phyloP scores from a whole-genome alignment of 2,888 invertebrate genomes.

The Cerastis rubricosa region DNA sequence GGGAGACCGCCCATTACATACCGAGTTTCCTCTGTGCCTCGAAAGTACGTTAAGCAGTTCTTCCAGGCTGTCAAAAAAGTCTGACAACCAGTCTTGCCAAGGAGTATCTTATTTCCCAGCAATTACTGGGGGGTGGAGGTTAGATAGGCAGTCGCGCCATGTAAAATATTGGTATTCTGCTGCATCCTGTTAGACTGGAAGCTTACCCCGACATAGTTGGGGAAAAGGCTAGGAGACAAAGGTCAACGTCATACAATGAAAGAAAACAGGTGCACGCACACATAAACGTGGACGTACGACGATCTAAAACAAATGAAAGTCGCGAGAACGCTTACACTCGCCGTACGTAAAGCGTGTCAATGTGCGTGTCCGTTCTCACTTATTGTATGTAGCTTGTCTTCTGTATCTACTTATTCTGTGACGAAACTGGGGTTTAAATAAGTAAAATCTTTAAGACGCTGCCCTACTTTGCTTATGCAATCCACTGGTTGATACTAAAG shows the following conservation, averaged over 20 bases:
- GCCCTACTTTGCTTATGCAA: constrained; percentile 26
- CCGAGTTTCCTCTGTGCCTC: no score
- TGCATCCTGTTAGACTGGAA: no score
- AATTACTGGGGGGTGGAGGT: no score
- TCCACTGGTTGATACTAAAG: constrained; percentile 40
- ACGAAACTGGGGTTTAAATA: constrained; percentile 20
- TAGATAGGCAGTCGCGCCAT: no score
- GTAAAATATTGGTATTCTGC: no score
- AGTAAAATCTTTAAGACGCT: constrained; percentile 22
- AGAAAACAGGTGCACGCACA: neutral
- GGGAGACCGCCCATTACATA: no score
- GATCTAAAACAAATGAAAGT: neutral
- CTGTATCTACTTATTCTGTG: neutral
- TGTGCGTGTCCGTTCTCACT: neutral
- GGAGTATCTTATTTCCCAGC: no score
- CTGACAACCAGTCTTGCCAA: no score
- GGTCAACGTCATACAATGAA: neutral
- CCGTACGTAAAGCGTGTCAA: neutral
- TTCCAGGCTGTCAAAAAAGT: no score
- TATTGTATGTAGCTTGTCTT: neutral
- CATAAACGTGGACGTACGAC: neutral
- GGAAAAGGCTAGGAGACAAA: neutral
- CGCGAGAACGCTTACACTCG: neutral
- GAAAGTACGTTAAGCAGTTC: no score
- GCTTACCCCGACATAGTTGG: no score